Conservation (phyloP, 1,140 invertebrate genomes). For the Lepidostoma basale region DNA sequence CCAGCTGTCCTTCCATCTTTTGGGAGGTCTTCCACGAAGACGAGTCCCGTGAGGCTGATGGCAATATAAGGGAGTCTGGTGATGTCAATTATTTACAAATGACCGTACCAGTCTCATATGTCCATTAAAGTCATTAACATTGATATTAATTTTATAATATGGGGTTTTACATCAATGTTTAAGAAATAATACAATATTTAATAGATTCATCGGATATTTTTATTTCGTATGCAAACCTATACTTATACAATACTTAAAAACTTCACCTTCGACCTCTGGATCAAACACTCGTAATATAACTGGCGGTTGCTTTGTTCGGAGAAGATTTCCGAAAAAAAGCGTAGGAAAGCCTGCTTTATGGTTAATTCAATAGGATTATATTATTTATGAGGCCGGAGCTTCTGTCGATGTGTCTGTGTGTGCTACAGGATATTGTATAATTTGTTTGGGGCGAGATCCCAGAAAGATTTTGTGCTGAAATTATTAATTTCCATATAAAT, state of each 20-base stretch:
- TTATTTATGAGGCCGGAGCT: constrained; percentile 35
- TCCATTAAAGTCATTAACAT: too few species aligned
- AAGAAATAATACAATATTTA: too few species aligned
- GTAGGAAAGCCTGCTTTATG: constrained; percentile 29
- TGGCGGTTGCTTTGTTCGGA: constrained; percentile 8
- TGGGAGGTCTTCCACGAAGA: too few species aligned
- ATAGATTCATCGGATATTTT: too few species aligned
- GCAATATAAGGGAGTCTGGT: too few species aligned
- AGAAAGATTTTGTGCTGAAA: constrained; percentile 5
- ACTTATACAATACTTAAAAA: neutral
- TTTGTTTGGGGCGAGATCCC: constrained; percentile 10
- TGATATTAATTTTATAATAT: too few species aligned
- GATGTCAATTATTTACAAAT: too few species aligned
- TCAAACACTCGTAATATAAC: neutral
- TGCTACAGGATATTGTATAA: constrained; percentile 13
- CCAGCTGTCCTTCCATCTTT: too few species aligned
- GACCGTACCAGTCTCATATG: too few species aligned
- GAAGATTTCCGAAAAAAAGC: constrained; percentile 31
- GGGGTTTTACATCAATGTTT: too few species aligned
- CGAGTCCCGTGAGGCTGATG: too few species aligned
- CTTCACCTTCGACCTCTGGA: neutral
- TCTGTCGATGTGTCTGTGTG: neutral
- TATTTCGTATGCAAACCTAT: too few species aligned
- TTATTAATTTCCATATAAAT: constrained; percentile 30
- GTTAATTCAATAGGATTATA: constrained; percentile 40